Base-by-base conservation (phyloP, 2,113 vertebrate genomes). In the Chionomys nivalis region DNA sequence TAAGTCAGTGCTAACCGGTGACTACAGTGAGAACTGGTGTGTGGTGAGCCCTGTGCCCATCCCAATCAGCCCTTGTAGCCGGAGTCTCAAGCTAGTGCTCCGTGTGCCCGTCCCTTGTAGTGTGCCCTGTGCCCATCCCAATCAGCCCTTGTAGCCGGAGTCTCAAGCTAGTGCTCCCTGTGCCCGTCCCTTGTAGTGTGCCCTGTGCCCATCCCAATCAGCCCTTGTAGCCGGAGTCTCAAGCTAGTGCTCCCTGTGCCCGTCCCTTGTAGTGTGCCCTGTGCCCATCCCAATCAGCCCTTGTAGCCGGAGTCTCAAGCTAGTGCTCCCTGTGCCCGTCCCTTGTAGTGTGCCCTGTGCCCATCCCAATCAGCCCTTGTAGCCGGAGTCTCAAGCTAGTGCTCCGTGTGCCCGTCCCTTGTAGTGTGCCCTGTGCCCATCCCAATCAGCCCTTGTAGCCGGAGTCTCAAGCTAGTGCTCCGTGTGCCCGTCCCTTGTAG, bases 1-100 rank as follows among this genome's bases (percentile, higher is more conserved):
- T 99, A 98, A 98, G 98, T 94, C 90, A 26, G 94, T 68, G 92
- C 7, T 82, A 23, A 52, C 91, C 78, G 83, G 24, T 77, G 81
- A 63, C 10, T 55, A 2, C 10, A 19, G 1, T 75, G 87, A 92
- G 39, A 91, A 24, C 12, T 96, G 61, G 0, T 93, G 12, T 36
- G n/a, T 91, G 65, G 70, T 75, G 21, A 58, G 44, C 13, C 89
- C 78, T 36, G 9, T 36, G 44, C 39, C 66, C 10, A 89, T 87
- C 94, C 95, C 93, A 86, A n/a, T 85, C 7, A 93, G 75, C 83
- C 81, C 89, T 36, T 63, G 1, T 88, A 86, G 89, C 70, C 44
- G 52, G 24, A 92, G 39, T 72, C 42, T 79, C 68, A 92, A 94
- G 52, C 23, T 47, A 66, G 17, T 52, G 31, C 90, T 79, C 24